Evolutionary conservation across 2,113 vertebrate species (phyloP), one percentile per base, ranked within the genome.

Genomic region (Macquaria ambigua): DNA sequence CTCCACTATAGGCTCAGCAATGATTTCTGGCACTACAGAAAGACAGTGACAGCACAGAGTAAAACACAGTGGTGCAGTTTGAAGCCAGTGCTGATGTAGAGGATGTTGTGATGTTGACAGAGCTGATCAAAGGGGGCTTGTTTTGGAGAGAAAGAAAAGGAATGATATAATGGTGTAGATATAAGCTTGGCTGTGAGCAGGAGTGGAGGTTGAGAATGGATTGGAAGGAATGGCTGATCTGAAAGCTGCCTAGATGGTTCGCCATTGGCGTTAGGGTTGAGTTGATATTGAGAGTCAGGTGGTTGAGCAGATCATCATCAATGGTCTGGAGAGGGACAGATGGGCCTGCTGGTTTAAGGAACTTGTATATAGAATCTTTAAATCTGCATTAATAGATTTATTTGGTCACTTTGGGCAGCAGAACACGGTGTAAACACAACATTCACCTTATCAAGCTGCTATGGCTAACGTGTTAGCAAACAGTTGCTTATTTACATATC

Each of bases 11-110:
- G 55, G 67, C 84, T 56, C 70, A 48, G 64, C 69, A 16, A 69
- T 73, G 68, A 87, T 84, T 89, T 83, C 84, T 87, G 67, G 55
- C 66, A 15, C 59, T 1, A 7, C 43, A 68, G 61, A 76, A 25
- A 83, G 55, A 67, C 53, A 64, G 46, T 52, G 79, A 84, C 23
- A 41, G 83, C 58, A 0, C 21, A 53, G 66, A 81, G 37, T 67
- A 64, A 69, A 86, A 68, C 39, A 72, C 46, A 9, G 52, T 7
- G 25, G n/a, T 67, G 34, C 70, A 48, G 67, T 67, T 14, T 59
- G 56, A 62, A 74, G 64, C 67, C 37, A 34, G 53, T n/a, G 68
- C 79, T 3, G 37, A 74, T 67, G 73, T 43, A 63, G 34, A 70
- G 63, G 66, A 71, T 77, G 78, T 50, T 53, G 75, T 79, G 70